These are phyloP conservation scores for Idaea aversata DNA, from an alignment of 2,888 invertebrate species.

Conservation along the genomic window DNA sequence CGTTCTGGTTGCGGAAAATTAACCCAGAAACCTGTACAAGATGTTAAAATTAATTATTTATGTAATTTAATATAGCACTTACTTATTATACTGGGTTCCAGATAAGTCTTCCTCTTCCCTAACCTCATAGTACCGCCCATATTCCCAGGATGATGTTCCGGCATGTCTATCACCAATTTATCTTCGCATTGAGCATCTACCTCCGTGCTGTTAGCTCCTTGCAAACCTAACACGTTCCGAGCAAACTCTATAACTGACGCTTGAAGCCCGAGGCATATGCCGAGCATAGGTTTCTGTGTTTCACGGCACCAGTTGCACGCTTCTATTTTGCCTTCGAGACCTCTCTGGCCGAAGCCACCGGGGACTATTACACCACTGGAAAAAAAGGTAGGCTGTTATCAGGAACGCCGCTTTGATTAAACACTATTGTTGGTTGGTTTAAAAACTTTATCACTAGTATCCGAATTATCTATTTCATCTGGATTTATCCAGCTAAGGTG, in stretches of 20 bases:
- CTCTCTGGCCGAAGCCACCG: slow-evolving; percentile 98
- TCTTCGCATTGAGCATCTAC: slow-evolving; percentile 85
- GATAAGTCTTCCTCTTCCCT: slow-evolving; percentile 93
- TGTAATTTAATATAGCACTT: slow-evolving; percentile 44
- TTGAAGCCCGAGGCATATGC: slow-evolving; percentile 98
- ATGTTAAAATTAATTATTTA: background rate
- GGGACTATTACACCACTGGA: slow-evolving; percentile 95
- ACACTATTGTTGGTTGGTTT: background rate
- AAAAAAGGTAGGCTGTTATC: slow-evolving; percentile 7
- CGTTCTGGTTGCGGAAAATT: too few relatives aligned
- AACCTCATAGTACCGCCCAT: slow-evolving; percentile 99
- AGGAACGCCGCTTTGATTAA: background rate
- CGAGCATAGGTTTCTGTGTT: slow-evolving; percentile 94
- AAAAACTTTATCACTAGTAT: background rate
- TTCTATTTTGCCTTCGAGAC: slow-evolving; percentile 97
- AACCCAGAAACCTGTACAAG: too few relatives aligned
- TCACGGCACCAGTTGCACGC: slow-evolving; percentile 96
- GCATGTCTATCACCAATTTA: slow-evolving; percentile 98
- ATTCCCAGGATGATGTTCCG: slow-evolving; percentile 95
- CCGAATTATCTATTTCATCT: background rate
- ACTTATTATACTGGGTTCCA: slow-evolving; percentile 85
- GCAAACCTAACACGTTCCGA: slow-evolving; percentile 88
- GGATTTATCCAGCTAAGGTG: background rate
- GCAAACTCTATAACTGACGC: slow-evolving; percentile 98
- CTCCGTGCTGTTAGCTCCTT: slow-evolving; percentile 93